Conservation (phyloP, 2,888 invertebrate genomes). For the Lithosia quadra region DNA sequence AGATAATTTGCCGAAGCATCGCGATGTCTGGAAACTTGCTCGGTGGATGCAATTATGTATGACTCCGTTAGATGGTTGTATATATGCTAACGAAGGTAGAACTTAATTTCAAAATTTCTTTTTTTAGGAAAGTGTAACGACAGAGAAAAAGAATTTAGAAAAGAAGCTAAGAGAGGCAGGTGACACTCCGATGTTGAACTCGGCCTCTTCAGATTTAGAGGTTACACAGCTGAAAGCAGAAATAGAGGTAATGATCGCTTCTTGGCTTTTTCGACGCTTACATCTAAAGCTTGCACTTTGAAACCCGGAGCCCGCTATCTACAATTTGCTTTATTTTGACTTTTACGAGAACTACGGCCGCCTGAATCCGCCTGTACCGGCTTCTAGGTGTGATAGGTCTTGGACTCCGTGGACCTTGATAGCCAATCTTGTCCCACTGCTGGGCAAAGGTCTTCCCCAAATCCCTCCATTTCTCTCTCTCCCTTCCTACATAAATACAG, state of each 20-base stretch:
- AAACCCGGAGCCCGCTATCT: not conserved
- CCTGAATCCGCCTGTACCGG: too few species aligned
- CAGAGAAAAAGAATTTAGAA: slow-evolving; percentile 94
- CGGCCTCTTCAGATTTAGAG: slow-evolving; percentile 93
- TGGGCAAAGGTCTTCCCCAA: too few species aligned
- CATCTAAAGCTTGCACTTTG: not conserved
- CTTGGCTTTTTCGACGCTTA: not conserved
- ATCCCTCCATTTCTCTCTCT: too few species aligned
- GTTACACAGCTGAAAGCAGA: slow-evolving; percentile 93
- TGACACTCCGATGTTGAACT: slow-evolving; percentile 88
- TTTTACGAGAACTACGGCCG: too few species aligned
- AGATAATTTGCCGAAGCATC: not conserved
- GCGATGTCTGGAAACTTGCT: not conserved
- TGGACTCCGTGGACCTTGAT: too few species aligned
- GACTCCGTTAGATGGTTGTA: too few species aligned
- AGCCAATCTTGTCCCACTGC: too few species aligned
- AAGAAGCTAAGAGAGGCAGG: slow-evolving; percentile 93
- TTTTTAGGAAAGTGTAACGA: slow-evolving; percentile 91
- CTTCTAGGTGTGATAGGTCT: too few species aligned
- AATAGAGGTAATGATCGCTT: slow-evolving; percentile 88
- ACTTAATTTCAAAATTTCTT: not conserved
- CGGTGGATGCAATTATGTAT: not conserved
- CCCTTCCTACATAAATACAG: too few species aligned
- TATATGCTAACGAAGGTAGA: too few species aligned
- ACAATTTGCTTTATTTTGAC: too few species aligned